phyloP scores from a whole-genome alignment of 2,113 vertebrate species.

The Pimephales promelas region DNA sequence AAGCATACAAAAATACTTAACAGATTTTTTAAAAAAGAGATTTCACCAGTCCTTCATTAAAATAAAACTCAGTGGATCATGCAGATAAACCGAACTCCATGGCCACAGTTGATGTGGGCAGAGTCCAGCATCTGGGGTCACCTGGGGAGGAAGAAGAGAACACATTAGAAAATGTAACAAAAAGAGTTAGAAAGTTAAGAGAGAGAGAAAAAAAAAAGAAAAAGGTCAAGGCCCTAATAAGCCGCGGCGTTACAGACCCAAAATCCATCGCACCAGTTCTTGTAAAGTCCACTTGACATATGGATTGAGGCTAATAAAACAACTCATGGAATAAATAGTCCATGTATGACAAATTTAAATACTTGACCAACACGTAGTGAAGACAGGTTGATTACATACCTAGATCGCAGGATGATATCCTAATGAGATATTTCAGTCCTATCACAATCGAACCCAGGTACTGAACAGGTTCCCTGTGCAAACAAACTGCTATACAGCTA shows the following conservation, averaged over 20 bases:
- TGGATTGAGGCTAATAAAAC: slow-evolving; percentile 15
- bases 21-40: not conserved
- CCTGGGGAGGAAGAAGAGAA: slow-evolving; percentile 23
- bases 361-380: slow-evolving; percentile 51
- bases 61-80: slow-evolving; percentile 1
- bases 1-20: not conserved
- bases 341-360: slow-evolving; percentile 1
- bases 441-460: slow-evolving; percentile 54
- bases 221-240: slow-evolving; percentile 28
- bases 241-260: slow-evolving; percentile 9
- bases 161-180: not conserved
- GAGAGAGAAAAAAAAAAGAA: not conserved
- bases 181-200: not conserved
- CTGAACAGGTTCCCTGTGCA: slow-evolving; percentile 53
- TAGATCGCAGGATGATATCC: slow-evolving; percentile 56
- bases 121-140: slow-evolving; percentile 22
- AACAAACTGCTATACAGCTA: slow-evolving; percentile 51
- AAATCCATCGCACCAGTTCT: slow-evolving; percentile 25
- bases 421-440: slow-evolving; percentile 57
- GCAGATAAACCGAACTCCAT: slow-evolving; percentile 34
- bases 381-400: slow-evolving; percentile 58
- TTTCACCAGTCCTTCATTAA: not conserved
- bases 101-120: slow-evolving; percentile 36
- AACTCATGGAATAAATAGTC: slow-evolving; percentile 30
- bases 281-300: slow-evolving; percentile 10